Conservation (phyloP, 2,888 invertebrate genomes). For the Artemia sinica region DNA sequence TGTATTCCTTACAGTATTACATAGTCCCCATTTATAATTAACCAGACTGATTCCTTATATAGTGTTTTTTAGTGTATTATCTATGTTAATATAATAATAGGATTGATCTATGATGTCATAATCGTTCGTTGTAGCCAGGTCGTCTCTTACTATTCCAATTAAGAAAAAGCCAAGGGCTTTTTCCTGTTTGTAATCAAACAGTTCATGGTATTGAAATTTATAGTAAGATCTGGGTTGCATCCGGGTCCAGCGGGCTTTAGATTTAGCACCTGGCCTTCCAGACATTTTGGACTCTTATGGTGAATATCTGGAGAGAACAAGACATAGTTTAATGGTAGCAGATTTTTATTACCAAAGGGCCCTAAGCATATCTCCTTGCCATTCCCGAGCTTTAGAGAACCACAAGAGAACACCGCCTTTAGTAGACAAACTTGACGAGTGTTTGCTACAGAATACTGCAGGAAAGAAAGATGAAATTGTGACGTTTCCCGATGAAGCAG, state of each 20-base stretch:
- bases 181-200: too few relatives aligned
- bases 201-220: constrained; percentile 64
- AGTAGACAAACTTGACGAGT: constrained; percentile 72
- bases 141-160: too few relatives aligned
- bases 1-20: too few relatives aligned
- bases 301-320: constrained; percentile 70
- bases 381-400: constrained; percentile 58
- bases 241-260: constrained; percentile 68
- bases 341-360: constrained; percentile 74
- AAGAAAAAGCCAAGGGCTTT: too few relatives aligned
- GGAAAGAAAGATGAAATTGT: constrained; percentile 62
- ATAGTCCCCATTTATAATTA: too few relatives aligned
- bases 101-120: too few relatives aligned
- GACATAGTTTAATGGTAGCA: constrained; percentile 70
- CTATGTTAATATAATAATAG: too few relatives aligned
- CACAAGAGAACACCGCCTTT: constrained; percentile 67
- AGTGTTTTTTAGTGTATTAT: too few relatives aligned
- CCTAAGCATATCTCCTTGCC: constrained; percentile 61
- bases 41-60: too few relatives aligned
- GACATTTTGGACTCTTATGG: constrained; percentile 82
- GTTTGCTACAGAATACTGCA: constrained; percentile 58
- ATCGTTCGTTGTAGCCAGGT: too few relatives aligned
- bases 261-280: constrained; percentile 74
- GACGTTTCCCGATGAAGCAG: constrained; percentile 59
- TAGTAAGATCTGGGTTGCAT: too few relatives aligned